Evolutionary conservation across 2,797 vertebrate species (phyloP), one percentile per base, ranked within the genome.

Genomic region (Galagoides demidoff): DNA sequence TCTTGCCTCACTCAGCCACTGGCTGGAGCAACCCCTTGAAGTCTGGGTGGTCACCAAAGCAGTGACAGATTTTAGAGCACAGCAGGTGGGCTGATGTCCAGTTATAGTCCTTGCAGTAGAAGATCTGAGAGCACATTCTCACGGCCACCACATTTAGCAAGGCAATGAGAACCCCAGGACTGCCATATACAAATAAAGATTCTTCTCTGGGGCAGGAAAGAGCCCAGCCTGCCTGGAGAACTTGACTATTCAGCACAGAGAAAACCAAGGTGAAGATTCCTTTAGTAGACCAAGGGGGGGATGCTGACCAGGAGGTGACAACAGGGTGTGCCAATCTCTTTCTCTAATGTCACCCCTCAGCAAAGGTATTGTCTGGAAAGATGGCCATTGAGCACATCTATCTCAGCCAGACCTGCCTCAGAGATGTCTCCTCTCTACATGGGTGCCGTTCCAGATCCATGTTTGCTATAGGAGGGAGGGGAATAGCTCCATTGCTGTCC

Each of bases 281-380:
- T 78, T 61, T 29, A 45, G 19, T 19, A 27, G 37, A 31, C 4
- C 37, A 76, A 89, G 20, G 16, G 29, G n/a, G 5, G 29, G 37
- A 45, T n/a, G 11, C 4, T 11, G 27, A 52, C 43, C 4, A 22
- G 43, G 74, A 81, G 9, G 68, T 20, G 43, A 34, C 29, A 27
- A 12, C 1, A n/a, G 2, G 7, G 9, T 52, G 73, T 76, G 61
- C 27, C 78, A n/a, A 31, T 19, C 70, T 90, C 59, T 3, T 25
- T 2, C 13, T 5, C 25, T 0, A 0, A 8, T 10, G 12, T 9
- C 3, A 7, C 27, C 20, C 7, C 23, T 87, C 78, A 37, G 31
- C 23, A 17, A 43, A 70, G 37, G 17, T 78, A 71, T 12, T 8
- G 10, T 25, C n/a, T 71, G 31, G 19, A 17, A 31, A 89, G 66